Conservation (phyloP, 2,113 vertebrate genomes). For the Myotis brandtii region DNA sequence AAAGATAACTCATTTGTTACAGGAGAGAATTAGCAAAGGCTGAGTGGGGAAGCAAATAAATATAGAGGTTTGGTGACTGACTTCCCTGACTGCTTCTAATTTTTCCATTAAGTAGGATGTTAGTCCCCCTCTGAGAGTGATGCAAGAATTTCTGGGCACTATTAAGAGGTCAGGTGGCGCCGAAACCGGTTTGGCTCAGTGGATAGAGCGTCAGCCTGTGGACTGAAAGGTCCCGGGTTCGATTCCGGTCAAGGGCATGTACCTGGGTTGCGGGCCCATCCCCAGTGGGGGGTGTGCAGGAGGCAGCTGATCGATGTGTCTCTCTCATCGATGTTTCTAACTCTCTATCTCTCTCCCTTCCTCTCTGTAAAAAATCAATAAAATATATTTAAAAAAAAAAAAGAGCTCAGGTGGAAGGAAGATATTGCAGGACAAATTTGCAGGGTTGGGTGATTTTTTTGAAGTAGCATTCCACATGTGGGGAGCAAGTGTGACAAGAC, state of each 20-base stretch:
- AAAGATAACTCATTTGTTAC: neutral
- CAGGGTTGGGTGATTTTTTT: neutral
- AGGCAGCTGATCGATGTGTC: no score
- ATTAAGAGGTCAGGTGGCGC: neutral
- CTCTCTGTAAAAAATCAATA: no score
- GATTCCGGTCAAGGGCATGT: no score
- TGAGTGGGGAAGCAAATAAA: neutral
- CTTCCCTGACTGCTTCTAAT: neutral
- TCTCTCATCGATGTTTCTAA: no score
- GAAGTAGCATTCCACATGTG: neutral
- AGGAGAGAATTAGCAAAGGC: neutral
- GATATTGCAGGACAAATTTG: neutral
- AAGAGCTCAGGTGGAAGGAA: neutral
- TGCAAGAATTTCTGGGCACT: neutral
- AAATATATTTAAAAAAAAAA: no score
- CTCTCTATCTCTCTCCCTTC: no score
- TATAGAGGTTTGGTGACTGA: neutral
- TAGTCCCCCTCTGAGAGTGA: neutral
- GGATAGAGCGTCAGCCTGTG: no score
- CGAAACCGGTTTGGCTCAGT: no score
- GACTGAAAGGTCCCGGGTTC: no score
- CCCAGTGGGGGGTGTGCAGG: no score
- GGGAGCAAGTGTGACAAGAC: neutral
- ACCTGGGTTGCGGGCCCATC: no score
- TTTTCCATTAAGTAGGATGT: neutral